Base-by-base conservation (phyloP, 2,888 invertebrate species). In the Serrognathus titanus region DNA sequence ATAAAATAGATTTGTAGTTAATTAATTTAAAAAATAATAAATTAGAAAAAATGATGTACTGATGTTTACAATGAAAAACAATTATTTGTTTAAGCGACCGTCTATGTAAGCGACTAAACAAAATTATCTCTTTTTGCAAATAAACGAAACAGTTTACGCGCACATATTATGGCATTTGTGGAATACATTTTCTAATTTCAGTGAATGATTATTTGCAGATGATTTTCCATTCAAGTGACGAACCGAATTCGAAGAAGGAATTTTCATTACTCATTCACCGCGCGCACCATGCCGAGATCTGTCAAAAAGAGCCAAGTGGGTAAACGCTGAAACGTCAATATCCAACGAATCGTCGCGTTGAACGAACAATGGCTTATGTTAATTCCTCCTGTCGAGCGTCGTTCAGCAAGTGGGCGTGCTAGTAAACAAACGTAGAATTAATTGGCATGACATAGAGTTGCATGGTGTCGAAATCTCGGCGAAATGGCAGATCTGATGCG, bases 401-500 rank as follows among this genome's bases (percentile, higher is more conserved):
- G 31, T 46, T 43, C 11, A 36, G 50, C 52, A 46, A 53, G 36
- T 48, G 36, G 20, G 47, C 49, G 47, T 52, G 41, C 51, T 47
- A 51, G 41, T 50, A 49, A 40, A 45, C 46, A 31, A 12, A 20
- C 10, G n/a, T 12, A 3, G 31, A 10, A 48, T 31, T 12, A 12
- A 12, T 16, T 46, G 46, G 46, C 40, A 40, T 40, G 40, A 40
- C 12, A 3, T 40, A 40, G 40, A 40, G 11, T 13, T 24, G 46
- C n/a, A 13, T 46, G 13, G 7, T 13, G 12, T 13, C 11, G n/a
- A 46, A 13, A 20, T 16, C 4, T 13, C 48, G 48, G 8, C 48
- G 16, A 53, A 65, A 87, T 87, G 87, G 87, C 87, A 76, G 87
- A 87, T 81, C 79, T 87, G 76, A 85, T 87, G 76, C 85, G 87